Conservation (phyloP, 2,888 invertebrate species). For the Leucophora obtusa region DNA sequence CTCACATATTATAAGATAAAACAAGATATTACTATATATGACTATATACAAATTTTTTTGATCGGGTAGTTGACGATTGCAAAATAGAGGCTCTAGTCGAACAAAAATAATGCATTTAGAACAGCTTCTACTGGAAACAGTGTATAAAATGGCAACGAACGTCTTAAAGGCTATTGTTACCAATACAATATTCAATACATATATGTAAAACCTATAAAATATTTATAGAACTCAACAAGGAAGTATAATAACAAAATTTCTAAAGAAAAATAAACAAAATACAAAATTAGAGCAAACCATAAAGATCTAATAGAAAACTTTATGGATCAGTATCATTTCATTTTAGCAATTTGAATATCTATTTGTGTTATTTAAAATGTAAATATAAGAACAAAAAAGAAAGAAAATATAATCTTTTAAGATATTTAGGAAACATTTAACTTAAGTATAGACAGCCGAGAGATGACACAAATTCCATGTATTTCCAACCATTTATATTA, state of each 20-base stretch:
- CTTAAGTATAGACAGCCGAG: neutral
- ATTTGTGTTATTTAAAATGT: neutral
- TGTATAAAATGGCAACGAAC: conserved; percentile 11
- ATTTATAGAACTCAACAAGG: neutral
- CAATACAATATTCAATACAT: neutral
- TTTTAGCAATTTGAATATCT: conserved; percentile 3
- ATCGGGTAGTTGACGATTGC: too few species aligned
- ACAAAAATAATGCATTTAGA: too few species aligned
- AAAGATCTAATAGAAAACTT: conserved; percentile 1
- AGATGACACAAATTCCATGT: conserved; percentile 10
- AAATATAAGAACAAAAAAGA: neutral
- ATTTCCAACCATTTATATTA: neutral
- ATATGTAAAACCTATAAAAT: neutral
- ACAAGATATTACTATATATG: too few species aligned
- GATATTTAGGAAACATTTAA: neutral
- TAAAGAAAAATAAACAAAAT: neutral
- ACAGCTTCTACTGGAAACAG: neutral
- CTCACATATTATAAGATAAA: too few species aligned
- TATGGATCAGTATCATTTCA: neutral
- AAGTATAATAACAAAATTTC: conserved; percentile 4
- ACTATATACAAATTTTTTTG: too few species aligned
- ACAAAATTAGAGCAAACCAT: conserved; percentile 23
- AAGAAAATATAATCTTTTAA: conserved; percentile 6
- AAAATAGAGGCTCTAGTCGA: too few species aligned
- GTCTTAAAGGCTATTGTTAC: conserved; percentile 1